Conservation (phyloP, 2,888 invertebrate species). For the Drosophila paramelanica region DNA sequence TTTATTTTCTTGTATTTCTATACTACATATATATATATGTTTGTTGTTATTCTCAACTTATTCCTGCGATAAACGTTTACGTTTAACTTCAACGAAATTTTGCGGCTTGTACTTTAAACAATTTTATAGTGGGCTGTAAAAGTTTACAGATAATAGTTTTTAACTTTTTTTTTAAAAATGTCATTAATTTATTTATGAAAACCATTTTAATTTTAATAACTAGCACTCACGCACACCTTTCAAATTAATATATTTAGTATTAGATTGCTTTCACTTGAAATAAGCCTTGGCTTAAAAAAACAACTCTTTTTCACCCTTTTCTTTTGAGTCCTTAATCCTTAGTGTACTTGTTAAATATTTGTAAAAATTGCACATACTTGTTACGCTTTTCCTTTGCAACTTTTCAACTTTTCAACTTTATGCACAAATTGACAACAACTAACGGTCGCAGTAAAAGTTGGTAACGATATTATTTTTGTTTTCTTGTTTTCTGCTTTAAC, state of each 20-base stretch:
- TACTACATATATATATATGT: not conserved
- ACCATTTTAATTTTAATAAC: not conserved
- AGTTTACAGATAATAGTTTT: slow-evolving; percentile 3
- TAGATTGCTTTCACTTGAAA: not conserved
- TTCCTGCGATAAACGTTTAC: slow-evolving; percentile 16
- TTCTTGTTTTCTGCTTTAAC: not conserved
- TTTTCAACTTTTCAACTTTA: slow-evolving; percentile 36
- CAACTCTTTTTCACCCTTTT: too few relatives aligned
- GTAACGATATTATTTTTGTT: slow-evolving; percentile 6
- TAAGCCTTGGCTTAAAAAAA: not conserved
- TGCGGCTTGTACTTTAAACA: slow-evolving; percentile 51
- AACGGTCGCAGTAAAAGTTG: slow-evolving; percentile 19
- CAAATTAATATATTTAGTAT: too few relatives aligned
- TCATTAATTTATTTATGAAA: not conserved
- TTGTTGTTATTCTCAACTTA: slow-evolving; percentile 10
- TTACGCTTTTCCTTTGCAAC: slow-evolving; percentile 6
- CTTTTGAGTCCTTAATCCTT: not conserved
- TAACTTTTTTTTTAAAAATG: not conserved
- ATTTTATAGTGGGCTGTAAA: slow-evolving; percentile 31
- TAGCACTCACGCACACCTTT: slow-evolving; percentile 1
- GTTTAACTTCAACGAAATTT: slow-evolving; percentile 10
- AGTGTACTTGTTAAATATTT: not conserved
- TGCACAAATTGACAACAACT: slow-evolving; percentile 23
- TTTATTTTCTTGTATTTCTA: not conserved
- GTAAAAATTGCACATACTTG: slow-evolving; percentile 38